Evolutionary conservation across 2,113 vertebrate genomes (phyloP).

Genomic region (Platanista minor): DNA sequence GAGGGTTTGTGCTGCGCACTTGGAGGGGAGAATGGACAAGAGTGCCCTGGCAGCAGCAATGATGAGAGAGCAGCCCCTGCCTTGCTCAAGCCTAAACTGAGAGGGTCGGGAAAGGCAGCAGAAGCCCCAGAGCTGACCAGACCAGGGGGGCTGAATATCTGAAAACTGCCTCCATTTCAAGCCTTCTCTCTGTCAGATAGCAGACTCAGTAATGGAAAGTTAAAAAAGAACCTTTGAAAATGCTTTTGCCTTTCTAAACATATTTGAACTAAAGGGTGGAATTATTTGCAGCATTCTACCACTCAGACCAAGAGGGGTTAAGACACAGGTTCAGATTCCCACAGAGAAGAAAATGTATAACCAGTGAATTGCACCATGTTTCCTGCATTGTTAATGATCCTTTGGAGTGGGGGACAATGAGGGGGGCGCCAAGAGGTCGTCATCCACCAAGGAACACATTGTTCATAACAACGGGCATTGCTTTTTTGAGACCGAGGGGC

Average conservation of each 20-base stretch:
- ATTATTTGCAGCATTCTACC: not conserved
- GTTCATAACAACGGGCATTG: not conserved
- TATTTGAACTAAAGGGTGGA: not conserved
- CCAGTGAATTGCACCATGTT: not conserved
- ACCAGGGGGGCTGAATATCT: not conserved
- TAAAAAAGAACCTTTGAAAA: not conserved
- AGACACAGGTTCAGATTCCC: not conserved
- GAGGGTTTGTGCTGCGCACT: not conserved
- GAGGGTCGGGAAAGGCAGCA: accelerated
- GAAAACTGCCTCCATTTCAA: not conserved
- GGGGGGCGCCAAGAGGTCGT: not conserved
- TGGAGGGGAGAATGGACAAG: not conserved
- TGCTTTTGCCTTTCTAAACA: not conserved
- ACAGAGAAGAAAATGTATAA: conserved; percentile 8
- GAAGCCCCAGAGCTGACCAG: not conserved
- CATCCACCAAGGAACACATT: not conserved
- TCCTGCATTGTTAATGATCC: not conserved
- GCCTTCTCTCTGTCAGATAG: not conserved
- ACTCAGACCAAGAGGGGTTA: not conserved
- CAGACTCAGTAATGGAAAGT: not conserved
- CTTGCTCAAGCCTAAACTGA: not conserved
- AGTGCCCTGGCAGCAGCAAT: not conserved
- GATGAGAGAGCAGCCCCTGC: accelerated
- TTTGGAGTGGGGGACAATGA: not conserved
- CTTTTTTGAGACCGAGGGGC: not conserved